Conservation (phyloP, 2,113 vertebrate genomes). For the Hippoglossus stenolepis region DNA sequence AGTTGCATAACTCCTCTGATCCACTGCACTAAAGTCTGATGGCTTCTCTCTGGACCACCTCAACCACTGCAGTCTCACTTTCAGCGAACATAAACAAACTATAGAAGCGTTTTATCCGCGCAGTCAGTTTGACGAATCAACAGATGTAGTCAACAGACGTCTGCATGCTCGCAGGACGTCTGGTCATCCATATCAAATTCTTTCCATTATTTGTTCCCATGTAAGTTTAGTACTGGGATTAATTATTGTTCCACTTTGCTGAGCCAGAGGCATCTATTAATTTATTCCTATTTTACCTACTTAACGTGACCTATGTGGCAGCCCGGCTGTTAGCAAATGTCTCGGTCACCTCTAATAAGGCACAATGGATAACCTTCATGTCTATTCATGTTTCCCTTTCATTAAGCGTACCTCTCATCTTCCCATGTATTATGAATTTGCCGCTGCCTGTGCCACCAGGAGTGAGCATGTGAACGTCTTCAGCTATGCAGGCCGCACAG, state of each 20-base stretch:
- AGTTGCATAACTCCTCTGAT: conserved; percentile 40
- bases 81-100: conserved; percentile 58
- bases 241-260: neutral
- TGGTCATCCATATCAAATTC: neutral
- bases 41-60: conserved; percentile 35
- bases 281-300: conserved; percentile 34
- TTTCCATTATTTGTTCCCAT: neutral
- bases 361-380: conserved; percentile 59
- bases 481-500: conserved; percentile 33
- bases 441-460: conserved; percentile 19
- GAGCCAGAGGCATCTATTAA: neutral
- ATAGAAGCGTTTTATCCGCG: conserved; percentile 42
- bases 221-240: neutral
- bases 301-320: conserved; percentile 51
- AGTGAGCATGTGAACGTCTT: conserved; percentile 36
- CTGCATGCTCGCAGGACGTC: neutral
- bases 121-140: conserved; percentile 8
- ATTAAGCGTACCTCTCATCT: conserved; percentile 60
- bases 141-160: conserved; percentile 14
- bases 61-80: conserved; percentile 45
- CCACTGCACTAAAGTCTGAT: conserved; percentile 7
- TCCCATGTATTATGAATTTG: conserved; percentile 50
- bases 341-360: conserved; percentile 57
- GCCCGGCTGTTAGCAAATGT: conserved; percentile 48
- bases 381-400: conserved; percentile 58